Evolutionary conservation across 2,888 invertebrate genomes (phyloP), one percentile per base, ranked within the genome.

Genomic region (Lysandra bellargus): DNA sequence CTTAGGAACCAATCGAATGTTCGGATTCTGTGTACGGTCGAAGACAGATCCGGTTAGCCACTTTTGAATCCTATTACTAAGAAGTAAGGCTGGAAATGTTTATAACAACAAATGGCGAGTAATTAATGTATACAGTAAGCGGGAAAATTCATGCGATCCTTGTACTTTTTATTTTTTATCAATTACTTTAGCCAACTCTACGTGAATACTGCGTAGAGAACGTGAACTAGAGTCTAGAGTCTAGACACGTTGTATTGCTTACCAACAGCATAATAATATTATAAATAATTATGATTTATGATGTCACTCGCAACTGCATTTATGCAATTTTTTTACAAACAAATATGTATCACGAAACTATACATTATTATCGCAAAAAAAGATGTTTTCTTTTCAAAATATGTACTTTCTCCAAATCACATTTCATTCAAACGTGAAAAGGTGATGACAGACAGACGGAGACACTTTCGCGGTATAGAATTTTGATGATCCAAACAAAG

Each of bases 111-210:
- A 57, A 57, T 9, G 9, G 49, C 2, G 49, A 49, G 49, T 49
- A 12, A 44, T 44, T 44, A 12, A 7, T 9, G 9, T 53, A 4
- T 57, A 57, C 57, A 4, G 14, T 69, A 69, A 69, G 12, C 14
- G 33, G 12, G 69, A 69, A 74, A 7, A 44, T 74, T 74, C 23
- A 74, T 74, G 74, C 6, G n/a, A 5, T 44, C 74, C 74, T 74
- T n/a, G 74, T 74, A 44, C 7, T 44, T 23, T 74, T 73, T n/a
- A n/a, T 44, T 44, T 74, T 44, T 74, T 74, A 44, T 44, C 23
- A 74, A 74, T 30, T 44, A 74, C 9, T 74, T 74, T 23, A 17
- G 17, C 17, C 14, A 44, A 7, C 44, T 23, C n/a, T 74, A 44
- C 40, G 17, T 4, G 9, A 17, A n/a, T 3, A 12, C 49, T 23